These are phyloP conservation scores for Zophobas morio DNA, from an alignment of 1,140 invertebrate species.

Conservation along the genomic window DNA sequence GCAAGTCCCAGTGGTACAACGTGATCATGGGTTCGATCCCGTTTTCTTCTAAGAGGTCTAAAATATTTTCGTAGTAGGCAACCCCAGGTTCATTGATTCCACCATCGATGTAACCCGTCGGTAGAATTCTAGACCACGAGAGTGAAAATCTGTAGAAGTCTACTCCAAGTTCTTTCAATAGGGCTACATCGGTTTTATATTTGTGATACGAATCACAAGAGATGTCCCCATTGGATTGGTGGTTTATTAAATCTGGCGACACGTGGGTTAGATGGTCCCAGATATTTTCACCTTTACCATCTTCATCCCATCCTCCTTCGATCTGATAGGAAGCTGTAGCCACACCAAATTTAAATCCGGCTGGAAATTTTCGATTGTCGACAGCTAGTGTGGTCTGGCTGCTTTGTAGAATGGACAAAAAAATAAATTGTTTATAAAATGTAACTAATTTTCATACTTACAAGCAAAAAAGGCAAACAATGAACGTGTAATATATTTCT, in stretches of 20 bases:
- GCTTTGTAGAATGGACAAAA: too few species aligned
- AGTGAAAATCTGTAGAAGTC: constrained; percentile 72
- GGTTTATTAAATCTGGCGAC: constrained; percentile 68
- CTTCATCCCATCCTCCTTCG: constrained; percentile 74
- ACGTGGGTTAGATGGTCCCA: constrained; percentile 74
- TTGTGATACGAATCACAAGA: constrained; percentile 74
- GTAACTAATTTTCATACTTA: too few species aligned
- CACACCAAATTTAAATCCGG: constrained; percentile 68
- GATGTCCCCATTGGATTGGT: constrained; percentile 71
- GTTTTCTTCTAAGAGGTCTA: constrained; percentile 72
- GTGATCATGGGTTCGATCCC: constrained; percentile 77
- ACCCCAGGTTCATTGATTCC: constrained; percentile 69
- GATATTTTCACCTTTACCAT: constrained; percentile 68
- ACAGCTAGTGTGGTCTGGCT: too few species aligned
- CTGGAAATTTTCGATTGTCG: constrained; percentile 66
- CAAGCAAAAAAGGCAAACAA: too few species aligned
- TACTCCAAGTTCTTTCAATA: constrained; percentile 68
- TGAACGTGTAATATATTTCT: too few species aligned
- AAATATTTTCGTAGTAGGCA: constrained; percentile 76
- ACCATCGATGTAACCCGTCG: constrained; percentile 56
- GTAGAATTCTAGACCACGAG: constrained; percentile 70
- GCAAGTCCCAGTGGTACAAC: constrained; percentile 64
- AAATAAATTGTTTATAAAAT: too few species aligned
- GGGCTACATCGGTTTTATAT: constrained; percentile 70
- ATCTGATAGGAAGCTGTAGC: constrained; percentile 75